phyloP scores from a whole-genome alignment of 1,140 invertebrate species.

The Radopholus similis region DNA sequence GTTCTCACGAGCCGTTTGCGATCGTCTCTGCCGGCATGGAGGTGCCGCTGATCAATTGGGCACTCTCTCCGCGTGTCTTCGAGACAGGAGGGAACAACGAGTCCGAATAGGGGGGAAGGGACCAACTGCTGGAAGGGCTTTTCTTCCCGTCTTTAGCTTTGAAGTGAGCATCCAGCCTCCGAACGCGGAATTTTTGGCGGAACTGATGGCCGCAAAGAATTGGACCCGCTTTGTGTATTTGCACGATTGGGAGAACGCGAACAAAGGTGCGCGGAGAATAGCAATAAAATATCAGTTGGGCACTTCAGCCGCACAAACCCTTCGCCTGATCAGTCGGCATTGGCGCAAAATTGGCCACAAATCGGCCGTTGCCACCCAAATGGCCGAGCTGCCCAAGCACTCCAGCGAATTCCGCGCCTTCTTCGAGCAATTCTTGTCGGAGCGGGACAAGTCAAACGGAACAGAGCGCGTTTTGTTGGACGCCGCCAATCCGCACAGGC shows the following conservation, averaged over 20 bases:
- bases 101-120: not conserved
- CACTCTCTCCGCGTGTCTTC: no score
- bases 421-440: conserved; percentile 40
- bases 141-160: conserved; percentile 39
- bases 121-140: not conserved
- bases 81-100: no score
- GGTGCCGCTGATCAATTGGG: conserved; percentile 51
- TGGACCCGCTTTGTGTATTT: conserved; percentile 56
- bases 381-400: conserved; percentile 49
- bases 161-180: conserved; percentile 56
- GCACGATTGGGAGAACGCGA: conserved; percentile 44
- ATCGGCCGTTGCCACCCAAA: conserved; percentile 47
- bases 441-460: conserved; percentile 20
- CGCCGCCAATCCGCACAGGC: conserved; percentile 20
- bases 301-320: conserved; percentile 42
- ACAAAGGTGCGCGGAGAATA: conserved; percentile 27
- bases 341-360: conserved; percentile 43
- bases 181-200: conserved; percentile 51
- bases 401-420: conserved; percentile 51
- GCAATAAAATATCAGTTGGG: not conserved
- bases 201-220: conserved; percentile 53
- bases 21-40: conserved; percentile 43
- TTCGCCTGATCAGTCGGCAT: conserved; percentile 40
- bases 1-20: conserved; percentile 40
- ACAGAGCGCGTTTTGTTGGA: conserved; percentile 17